Conservation (phyloP, 2,888 invertebrate genomes). For the Achlya flavicornis region DNA sequence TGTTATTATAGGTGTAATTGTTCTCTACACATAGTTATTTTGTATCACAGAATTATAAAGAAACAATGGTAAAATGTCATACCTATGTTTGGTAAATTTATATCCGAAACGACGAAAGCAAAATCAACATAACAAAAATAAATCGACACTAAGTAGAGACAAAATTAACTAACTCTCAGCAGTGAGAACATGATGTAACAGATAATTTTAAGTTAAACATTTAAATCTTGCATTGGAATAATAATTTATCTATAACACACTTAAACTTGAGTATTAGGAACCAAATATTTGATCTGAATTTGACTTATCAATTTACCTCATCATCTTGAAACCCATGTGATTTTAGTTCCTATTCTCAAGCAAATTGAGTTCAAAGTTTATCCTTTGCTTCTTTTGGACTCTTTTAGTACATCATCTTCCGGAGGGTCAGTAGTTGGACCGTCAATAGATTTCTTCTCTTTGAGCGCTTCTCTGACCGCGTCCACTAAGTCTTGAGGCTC, state of each 20-base stretch:
- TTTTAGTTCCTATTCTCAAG: constrained; percentile 5
- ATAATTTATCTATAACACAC: constrained; percentile 15
- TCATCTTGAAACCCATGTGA: neutral
- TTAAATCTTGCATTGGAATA: constrained; percentile 8
- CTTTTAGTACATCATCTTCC: constrained; percentile 65
- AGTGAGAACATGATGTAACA: neutral
- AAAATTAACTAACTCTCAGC: neutral
- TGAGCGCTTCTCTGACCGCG: constrained; percentile 84
- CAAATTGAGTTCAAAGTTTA: constrained; percentile 35
- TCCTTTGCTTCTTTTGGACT: constrained; percentile 75
- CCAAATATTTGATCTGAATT: constrained; percentile 8
- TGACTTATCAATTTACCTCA: constrained; percentile 11
- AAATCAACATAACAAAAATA: constrained; percentile 18
- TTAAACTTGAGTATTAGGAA: neutral
- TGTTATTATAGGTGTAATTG: neutral
- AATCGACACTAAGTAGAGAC: constrained; percentile 6
- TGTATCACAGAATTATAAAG: constrained; percentile 24
- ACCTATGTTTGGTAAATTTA: constrained; percentile 8
- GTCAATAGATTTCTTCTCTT: constrained; percentile 72
- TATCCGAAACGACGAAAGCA: constrained; percentile 14
- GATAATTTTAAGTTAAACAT: neutral
- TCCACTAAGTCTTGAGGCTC: constrained; percentile 85
- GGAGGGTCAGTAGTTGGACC: constrained; percentile 39
- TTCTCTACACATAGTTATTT: constrained; percentile 15
- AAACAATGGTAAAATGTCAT: constrained; percentile 5